Percentiles rank a stretch among this genome's conserved stretches.
Evolutionary conservation across 2,888 invertebrate species (phyloP).

Genomic region (Anticlea derivata): DNA sequence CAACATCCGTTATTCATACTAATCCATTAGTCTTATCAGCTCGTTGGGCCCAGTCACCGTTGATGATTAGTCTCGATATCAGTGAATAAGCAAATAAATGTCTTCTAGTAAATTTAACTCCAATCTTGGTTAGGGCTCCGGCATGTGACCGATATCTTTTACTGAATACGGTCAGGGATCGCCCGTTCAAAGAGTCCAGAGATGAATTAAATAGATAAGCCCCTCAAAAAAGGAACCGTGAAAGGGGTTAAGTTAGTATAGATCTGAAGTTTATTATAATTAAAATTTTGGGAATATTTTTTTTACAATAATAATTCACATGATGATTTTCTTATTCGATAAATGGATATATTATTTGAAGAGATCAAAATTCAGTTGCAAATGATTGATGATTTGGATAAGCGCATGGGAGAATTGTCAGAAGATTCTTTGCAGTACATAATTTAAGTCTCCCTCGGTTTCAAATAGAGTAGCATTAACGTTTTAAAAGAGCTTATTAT

Average conservation of each 20-base stretch:
- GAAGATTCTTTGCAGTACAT: conserved; percentile 62
- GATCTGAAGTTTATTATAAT: conserved; percentile 17
- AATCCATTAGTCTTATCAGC: conserved; percentile 52
- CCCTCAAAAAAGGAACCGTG: conserved; percentile 67
- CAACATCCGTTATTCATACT: conserved; percentile 34
- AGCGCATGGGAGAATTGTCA: conserved; percentile 69
- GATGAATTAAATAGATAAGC: conserved; percentile 82
- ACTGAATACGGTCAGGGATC: conserved; percentile 75
- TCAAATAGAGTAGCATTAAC: conserved; percentile 59
- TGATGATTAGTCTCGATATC: conserved; percentile 69
- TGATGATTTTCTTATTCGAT: not conserved
- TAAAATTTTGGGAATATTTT: conserved; percentile 7
- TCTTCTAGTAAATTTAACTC: conserved; percentile 82
- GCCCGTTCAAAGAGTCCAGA: conserved; percentile 74
- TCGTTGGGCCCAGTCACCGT: conserved; percentile 61
- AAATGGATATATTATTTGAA: conserved; percentile 28
- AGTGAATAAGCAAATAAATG: conserved; percentile 76
- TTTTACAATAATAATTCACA: conserved; percentile 2
- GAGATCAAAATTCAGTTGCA: conserved; percentile 53
- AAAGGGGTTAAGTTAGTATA: conserved; percentile 54
- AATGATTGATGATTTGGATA: conserved; percentile 77
- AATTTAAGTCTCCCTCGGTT: conserved; percentile 60
- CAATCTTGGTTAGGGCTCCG: conserved; percentile 68
- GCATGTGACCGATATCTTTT: conserved; percentile 78
- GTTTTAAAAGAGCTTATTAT: conserved; percentile 49